phyloP scores from a whole-genome alignment of 2,888 invertebrate species.

The Carcina quercana region DNA sequence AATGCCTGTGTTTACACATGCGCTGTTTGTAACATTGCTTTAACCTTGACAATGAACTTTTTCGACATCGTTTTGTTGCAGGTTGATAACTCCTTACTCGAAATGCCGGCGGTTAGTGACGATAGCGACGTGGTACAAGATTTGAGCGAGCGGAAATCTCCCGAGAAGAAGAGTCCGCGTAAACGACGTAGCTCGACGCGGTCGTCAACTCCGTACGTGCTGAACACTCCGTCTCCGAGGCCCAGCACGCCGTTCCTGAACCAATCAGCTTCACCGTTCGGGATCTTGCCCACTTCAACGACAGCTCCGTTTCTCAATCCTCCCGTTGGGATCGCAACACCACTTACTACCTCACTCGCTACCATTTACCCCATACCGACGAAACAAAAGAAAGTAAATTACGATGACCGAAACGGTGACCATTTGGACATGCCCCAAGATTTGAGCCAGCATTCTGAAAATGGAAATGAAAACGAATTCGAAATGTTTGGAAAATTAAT shows the following conservation, averaged over 20 bases:
- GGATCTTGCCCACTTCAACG: slow-evolving; percentile 53
- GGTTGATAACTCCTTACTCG: slow-evolving; percentile 64
- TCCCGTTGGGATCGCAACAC: slow-evolving; percentile 65
- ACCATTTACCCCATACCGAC: slow-evolving; percentile 58
- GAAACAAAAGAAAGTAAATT: slow-evolving; percentile 58
- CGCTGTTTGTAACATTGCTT: slow-evolving; percentile 23
- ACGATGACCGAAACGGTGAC: slow-evolving; percentile 45
- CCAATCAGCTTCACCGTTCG: slow-evolving; percentile 46
- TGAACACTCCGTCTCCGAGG: slow-evolving; percentile 64
- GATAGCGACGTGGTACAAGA: slow-evolving; percentile 67
- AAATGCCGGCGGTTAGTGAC: slow-evolving; percentile 62
- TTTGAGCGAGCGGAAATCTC: slow-evolving; percentile 62
- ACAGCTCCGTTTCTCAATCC: slow-evolving; percentile 60
- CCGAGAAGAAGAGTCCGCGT: slow-evolving; percentile 62
- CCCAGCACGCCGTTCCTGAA: slow-evolving; percentile 62
- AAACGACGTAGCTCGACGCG: slow-evolving; percentile 65
- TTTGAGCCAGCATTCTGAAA: slow-evolving; percentile 62
- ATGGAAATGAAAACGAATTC: slow-evolving; percentile 63
- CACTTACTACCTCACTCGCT: slow-evolving; percentile 59
- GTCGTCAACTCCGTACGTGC: slow-evolving; percentile 61
- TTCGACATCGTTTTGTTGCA: slow-evolving; percentile 31
- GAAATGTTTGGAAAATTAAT: slow-evolving; percentile 69
- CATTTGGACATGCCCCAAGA: slow-evolving; percentile 57
- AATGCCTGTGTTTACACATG: slow-evolving; percentile 32
- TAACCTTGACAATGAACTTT: slow-evolving; percentile 20